A percentile compares a stretch with the other conserved stretches of the same genome.
These are phyloP conservation scores for Rhimphoctona megacephalus DNA, from an alignment of 2,888 invertebrate genomes.

Conservation along the genomic window DNA sequence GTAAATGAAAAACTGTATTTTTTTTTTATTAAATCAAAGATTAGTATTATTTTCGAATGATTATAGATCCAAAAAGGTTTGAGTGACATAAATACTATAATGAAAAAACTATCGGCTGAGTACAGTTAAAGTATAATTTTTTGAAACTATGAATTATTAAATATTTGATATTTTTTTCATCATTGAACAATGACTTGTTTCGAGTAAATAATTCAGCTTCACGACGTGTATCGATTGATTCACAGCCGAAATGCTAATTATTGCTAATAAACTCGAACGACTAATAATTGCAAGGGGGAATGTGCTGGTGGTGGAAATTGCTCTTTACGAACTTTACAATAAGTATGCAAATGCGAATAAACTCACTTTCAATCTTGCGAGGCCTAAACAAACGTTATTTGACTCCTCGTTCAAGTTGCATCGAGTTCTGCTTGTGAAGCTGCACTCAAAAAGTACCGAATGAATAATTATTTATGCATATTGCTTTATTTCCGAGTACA, in stretches of 20 bases:
- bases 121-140: no score
- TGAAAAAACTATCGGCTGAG: no score
- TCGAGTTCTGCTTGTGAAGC: neutral
- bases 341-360: neutral
- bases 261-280: neutral
- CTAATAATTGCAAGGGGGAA: neutral
- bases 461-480: constrained; percentile 7
- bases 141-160: neutral
- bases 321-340: neutral
- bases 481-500: neutral
- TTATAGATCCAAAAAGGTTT: no score
- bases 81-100: no score
- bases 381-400: constrained; percentile 2
- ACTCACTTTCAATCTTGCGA: neutral
- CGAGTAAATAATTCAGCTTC: neutral
- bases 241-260: neutral
- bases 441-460: neutral
- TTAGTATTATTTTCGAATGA: no score
- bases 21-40: no score
- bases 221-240: no score
- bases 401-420: neutral
- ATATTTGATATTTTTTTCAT: neutral
- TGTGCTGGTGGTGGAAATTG: neutral
- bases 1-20: no score
- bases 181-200: neutral